Evolutionary conservation across 2,113 vertebrate genomes (phyloP).

Genomic region (Tachysurus fulvidraco): DNA sequence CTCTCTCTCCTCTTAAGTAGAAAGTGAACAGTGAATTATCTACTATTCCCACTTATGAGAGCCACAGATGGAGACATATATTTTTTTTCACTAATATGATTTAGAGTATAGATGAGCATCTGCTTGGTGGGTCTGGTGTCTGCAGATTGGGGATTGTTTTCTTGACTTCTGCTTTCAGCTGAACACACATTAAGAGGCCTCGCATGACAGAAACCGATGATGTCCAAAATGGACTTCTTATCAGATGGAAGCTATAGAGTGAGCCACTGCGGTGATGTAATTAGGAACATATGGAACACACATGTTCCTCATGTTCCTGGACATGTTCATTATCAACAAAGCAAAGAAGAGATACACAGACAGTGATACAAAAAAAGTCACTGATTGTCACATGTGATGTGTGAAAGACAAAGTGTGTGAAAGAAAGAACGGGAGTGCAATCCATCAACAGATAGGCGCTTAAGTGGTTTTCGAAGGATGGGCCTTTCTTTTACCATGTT

Average conservation of each 20-base stretch:
- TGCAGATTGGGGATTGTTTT: slow-evolving; percentile 53
- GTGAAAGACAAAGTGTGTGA: slow-evolving; percentile 51
- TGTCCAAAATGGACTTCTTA: slow-evolving; percentile 74
- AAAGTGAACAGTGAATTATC: neutral
- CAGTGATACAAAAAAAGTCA: slow-evolving; percentile 58
- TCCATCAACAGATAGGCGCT: slow-evolving; percentile 71
- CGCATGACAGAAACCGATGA: slow-evolving; percentile 75
- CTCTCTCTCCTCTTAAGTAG: slow-evolving; percentile 26
- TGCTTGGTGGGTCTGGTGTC: slow-evolving; percentile 60
- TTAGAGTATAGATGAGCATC: slow-evolving; percentile 55
- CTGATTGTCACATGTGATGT: slow-evolving; percentile 12
- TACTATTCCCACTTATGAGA: slow-evolving; percentile 34
- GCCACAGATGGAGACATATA: slow-evolving; percentile 19
- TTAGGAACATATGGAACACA: slow-evolving; percentile 78
- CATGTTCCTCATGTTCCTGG: slow-evolving; percentile 70
- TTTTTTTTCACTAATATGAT: slow-evolving; percentile 38
- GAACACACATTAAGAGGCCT: slow-evolving; percentile 63
- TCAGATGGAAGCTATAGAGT: slow-evolving; percentile 70
- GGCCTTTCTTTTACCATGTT: slow-evolving; percentile 68
- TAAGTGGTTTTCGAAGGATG: slow-evolving; percentile 66
- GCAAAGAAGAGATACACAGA: slow-evolving; percentile 70
- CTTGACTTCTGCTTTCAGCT: slow-evolving; percentile 54
- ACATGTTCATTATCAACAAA: slow-evolving; percentile 74
- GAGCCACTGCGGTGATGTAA: slow-evolving; percentile 74
- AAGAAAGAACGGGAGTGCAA: slow-evolving; percentile 65